phyloP scores from a whole-genome alignment of 2,888 invertebrate species.

The Ophion costatus region DNA sequence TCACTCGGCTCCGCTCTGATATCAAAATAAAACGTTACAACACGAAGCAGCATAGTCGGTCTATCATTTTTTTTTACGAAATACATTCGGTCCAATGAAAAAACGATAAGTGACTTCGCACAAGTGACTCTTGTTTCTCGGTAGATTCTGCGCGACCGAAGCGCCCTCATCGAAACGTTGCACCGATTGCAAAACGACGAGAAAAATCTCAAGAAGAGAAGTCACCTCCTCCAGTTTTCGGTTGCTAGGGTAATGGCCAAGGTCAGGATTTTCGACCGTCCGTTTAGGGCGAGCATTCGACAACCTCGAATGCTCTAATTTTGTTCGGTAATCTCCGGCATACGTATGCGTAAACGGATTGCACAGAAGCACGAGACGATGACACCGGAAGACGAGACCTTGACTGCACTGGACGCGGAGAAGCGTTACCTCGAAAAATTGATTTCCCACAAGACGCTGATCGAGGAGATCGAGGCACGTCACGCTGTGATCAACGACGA shows the following conservation, averaged over 20 bases:
- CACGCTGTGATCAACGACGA: constrained; percentile 62
- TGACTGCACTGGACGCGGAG: constrained; percentile 62
- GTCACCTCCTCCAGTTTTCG: constrained; percentile 70
- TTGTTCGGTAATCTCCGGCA: too few species aligned
- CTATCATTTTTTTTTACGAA: not conserved
- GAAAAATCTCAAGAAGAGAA: constrained; percentile 64
- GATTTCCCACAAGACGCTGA: constrained; percentile 67
- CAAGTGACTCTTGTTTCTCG: not conserved
- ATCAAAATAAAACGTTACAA: constrained; percentile 17
- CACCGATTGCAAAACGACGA: constrained; percentile 64
- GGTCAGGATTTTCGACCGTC: constrained; percentile 46
- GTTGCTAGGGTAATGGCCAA: constrained; percentile 61
- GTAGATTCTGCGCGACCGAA: constrained; percentile 70
- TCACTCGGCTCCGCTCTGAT: not conserved
- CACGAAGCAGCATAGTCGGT: not conserved
- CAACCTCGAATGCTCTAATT: too few species aligned
- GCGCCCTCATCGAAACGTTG: constrained; percentile 65
- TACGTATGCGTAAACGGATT: not conserved
- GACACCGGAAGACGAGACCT: constrained; percentile 53
- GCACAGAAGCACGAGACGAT: constrained; percentile 70
- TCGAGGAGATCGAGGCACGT: constrained; percentile 66
- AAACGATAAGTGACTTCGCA: not conserved
- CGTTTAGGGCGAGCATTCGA: too few species aligned
- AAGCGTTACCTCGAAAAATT: constrained; percentile 68
- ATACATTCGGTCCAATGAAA: not conserved